A percentile compares a stretch with the other conserved stretches of the same genome.
These are phyloP conservation scores for Barnardius zonarius DNA, from an alignment of 2,113 vertebrate genomes.

Conservation along the genomic window DNA sequence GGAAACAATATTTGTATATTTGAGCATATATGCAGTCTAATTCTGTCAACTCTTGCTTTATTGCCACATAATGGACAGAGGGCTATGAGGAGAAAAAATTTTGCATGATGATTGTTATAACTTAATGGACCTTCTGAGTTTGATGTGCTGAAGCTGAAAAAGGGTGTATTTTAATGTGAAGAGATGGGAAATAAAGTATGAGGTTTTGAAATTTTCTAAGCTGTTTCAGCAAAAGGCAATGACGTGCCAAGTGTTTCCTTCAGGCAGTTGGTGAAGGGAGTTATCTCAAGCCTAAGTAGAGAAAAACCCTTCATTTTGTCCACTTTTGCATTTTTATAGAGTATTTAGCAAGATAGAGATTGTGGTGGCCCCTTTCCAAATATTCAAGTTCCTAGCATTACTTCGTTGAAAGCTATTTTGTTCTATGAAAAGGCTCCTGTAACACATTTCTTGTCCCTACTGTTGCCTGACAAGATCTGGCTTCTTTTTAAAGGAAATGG, in stretches of 20 bases:
- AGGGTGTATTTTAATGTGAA: neutral
- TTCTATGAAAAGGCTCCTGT: neutral
- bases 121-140: slow-evolving; percentile 8
- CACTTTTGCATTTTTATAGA: neutral
- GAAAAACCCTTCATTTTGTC: neutral
- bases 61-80: slow-evolving; percentile 8
- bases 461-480: neutral
- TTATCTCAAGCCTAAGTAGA: neutral
- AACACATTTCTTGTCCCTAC: neutral
- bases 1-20: neutral
- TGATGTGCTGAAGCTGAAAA: neutral
- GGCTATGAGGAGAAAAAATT: neutral
- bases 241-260: neutral
- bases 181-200: neutral
- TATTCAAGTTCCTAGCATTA: neutral
- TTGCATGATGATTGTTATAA: slow-evolving; percentile 9
- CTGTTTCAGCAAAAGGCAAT: neutral
- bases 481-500: neutral
- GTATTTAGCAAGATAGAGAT: neutral
- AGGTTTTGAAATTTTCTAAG: slow-evolving; percentile 14
- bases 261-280: neutral
- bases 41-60: neutral
- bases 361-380: neutral
- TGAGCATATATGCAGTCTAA: neutral
- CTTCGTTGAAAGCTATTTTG: neutral